Base-by-base conservation (phyloP, 2,888 invertebrate genomes). In the Dorcus hopei region DNA sequence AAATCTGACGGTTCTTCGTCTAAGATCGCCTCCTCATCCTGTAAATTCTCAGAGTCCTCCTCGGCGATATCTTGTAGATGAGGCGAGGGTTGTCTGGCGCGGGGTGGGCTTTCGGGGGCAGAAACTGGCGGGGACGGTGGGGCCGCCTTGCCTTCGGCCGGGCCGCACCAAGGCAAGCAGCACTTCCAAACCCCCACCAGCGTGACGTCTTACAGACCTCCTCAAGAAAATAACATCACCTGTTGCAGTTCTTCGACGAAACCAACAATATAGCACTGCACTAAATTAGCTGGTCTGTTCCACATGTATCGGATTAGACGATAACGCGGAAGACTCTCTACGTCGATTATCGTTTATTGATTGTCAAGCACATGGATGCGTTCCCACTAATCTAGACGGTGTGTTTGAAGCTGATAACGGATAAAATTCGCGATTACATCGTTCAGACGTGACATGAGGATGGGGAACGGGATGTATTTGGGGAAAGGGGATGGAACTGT, bases 131-230 rank as follows among this genome's bases (percentile, higher is more conserved):
- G 68, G 58, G 71, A 69, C 61, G 74, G 71, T 57, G 74, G 72
- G 61, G 73, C 68, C 57, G 70, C 72, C 67, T 74, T 73, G 74
- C 77, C 77, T 74, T 75, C 75, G 70, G 76, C 77, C 84, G 86
- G 83, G 86, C 88, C 87, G 84, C 88, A 88, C 87, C 87, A 89
- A 85, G 88, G 89, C 86, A 88, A 85, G 84, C 88, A 88, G 83
- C 89, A 89, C 85, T 88, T 88, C 87, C 89, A 89, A 83, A 88
- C 86, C 84, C 88, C 86, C 79, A 85, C 85, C 86, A 86, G 85
- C 81, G 83, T 86, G 86, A 79, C 79, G 75, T 45, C 19, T 45
- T 45, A 45, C 19, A 16, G 45, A 16, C 16, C 63, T 66, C 64
- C 65, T 61, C 62, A 62, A 61, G 67, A 33, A 33, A 33, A 70